Percentiles rank a stretch among this genome's conserved stretches.
These are phyloP conservation scores for Zaprionus kolodkinae DNA, from an alignment of 1,140 invertebrate species.

Conservation along the genomic window DNA sequence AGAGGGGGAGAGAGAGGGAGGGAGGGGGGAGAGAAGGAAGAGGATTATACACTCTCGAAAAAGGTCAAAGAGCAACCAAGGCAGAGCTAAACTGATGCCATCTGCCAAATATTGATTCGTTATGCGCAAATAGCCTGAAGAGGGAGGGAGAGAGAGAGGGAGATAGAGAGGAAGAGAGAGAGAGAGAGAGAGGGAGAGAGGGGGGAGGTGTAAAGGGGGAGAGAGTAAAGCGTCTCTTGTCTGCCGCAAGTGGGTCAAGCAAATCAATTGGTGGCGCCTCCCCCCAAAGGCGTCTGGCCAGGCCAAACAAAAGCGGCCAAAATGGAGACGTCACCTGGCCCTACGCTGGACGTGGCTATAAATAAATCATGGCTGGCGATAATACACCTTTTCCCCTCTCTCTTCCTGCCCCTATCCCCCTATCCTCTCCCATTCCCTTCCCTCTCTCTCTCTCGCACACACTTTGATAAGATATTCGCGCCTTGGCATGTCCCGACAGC, in stretches of 20 bases:
- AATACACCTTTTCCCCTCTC: slow-evolving; percentile 11
- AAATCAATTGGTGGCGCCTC: slow-evolving; percentile 64
- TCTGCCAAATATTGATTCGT: slow-evolving; percentile 72
- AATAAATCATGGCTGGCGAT: slow-evolving; percentile 74
- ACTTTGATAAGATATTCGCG: slow-evolving; percentile 38
- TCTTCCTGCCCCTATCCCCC: background rate
- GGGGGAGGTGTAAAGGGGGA: background rate
- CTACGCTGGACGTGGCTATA: too few species aligned
- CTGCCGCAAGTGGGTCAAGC: slow-evolving; percentile 68
- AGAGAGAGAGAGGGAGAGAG: background rate
- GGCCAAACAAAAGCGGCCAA: slow-evolving; percentile 9
- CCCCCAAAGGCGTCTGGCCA: slow-evolving; percentile 10
- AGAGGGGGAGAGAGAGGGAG: background rate
- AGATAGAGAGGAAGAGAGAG: background rate
- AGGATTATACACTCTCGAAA: background rate
- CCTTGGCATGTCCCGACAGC: slow-evolving; percentile 16
- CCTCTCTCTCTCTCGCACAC: slow-evolving; percentile 10
- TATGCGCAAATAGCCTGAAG: slow-evolving; percentile 30
- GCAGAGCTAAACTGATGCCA: slow-evolving; percentile 16
- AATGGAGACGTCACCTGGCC: slow-evolving; percentile 51
- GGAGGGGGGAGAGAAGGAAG: background rate
- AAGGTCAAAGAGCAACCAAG: slow-evolving; percentile 33
- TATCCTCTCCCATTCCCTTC: background rate
- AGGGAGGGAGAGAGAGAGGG: background rate
- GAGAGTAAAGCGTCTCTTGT: too few species aligned